A percentile compares a stretch with the other conserved stretches of the same genome.
Conservation (phyloP, 1,140 invertebrate species). For the Lordiphosa mommai region DNA sequence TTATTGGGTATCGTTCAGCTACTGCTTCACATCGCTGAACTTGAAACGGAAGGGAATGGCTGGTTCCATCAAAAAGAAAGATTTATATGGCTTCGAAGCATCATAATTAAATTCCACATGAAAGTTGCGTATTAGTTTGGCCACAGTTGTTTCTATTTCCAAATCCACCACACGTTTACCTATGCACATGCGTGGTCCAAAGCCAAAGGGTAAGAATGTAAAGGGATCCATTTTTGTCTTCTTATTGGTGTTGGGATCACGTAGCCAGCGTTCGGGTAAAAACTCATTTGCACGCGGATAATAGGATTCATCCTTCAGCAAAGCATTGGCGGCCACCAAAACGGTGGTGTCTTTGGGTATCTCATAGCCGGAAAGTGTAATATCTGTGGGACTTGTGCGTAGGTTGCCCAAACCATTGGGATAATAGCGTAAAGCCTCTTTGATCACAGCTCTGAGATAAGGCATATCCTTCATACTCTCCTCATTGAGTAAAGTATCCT, state of each 20-base stretch:
- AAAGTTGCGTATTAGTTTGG: slow-evolving; percentile 83
- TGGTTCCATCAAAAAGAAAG: slow-evolving; percentile 44
- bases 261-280: slow-evolving; percentile 88
- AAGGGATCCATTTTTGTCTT: slow-evolving; percentile 40
- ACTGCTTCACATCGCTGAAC: slow-evolving; percentile 46
- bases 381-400: slow-evolving; percentile 87
- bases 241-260: slow-evolving; percentile 67
- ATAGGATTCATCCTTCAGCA: slow-evolving; percentile 72
- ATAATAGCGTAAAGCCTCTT: slow-evolving; percentile 87
- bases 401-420: slow-evolving; percentile 92
- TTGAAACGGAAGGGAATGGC: slow-evolving; percentile 53
- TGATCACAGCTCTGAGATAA: slow-evolving; percentile 81
- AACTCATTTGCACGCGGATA: slow-evolving; percentile 86
- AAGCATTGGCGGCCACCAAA: slow-evolving; percentile 17
- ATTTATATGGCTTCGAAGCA: slow-evolving; percentile 40
- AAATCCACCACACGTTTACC: slow-evolving; percentile 86
- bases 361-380: slow-evolving; percentile 88
- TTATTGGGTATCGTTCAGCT: neutral
- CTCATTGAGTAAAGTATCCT: slow-evolving; percentile 74
- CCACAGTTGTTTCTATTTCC: slow-evolving; percentile 84
- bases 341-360: slow-evolving; percentile 86
- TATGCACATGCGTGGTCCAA: slow-evolving; percentile 82
- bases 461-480: slow-evolving; percentile 76
- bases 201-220: slow-evolving; percentile 81
- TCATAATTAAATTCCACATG: slow-evolving; percentile 80